Evolutionary conservation across 2,888 invertebrate genomes (phyloP), one percentile per base, ranked within the genome.

Genomic region (Meteorus colon): DNA sequence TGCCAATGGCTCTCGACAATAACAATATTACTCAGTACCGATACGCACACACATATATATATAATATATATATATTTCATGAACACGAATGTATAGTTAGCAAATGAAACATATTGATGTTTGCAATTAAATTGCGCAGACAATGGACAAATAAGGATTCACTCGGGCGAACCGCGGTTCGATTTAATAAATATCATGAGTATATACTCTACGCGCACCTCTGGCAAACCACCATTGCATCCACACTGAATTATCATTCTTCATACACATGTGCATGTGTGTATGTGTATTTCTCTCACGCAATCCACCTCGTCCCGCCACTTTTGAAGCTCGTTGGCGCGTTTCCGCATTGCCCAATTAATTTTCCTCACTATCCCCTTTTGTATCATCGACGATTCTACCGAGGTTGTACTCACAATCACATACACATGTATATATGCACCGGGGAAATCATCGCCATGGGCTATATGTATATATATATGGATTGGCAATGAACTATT

Each of bases 41-140:
- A 62, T 19, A 31, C 16, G 31, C 10, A 60, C n/a, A 59, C 59
- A 19, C 12, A 27, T 59, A 6, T 29, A 29, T 60, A 29, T 29
- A 60, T 19, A 19, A 34, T 24, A 41, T 24, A 66, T 73, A 66
- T 63, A 75, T 77, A 79, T 24, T 24, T 24, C 24, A 24, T 24
- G 24, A 24, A 24, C 24, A 24, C 24, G 24, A 24, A 24, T 78
- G 81, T 74, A 77, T 80, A 77, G 82, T 82, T 82, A 81, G 79
- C 81, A 83, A 82, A 86, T 85, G 83, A 84, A 87, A 87, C 86
- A 85, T 87, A 88, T 88, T 88, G 87, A 86, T 86, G 85, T 86
- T 88, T 85, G 84, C 84, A 88, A 88, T 88, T 86, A 87, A 87
- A 88, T 85, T 82, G 84, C 76, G 82, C 86, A 87, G 86, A 87